A percentile compares a stretch with the other conserved stretches of the same genome.
Conservation (phyloP, 1,140 invertebrate species). For the Pseudomyrmex gracilis region DNA sequence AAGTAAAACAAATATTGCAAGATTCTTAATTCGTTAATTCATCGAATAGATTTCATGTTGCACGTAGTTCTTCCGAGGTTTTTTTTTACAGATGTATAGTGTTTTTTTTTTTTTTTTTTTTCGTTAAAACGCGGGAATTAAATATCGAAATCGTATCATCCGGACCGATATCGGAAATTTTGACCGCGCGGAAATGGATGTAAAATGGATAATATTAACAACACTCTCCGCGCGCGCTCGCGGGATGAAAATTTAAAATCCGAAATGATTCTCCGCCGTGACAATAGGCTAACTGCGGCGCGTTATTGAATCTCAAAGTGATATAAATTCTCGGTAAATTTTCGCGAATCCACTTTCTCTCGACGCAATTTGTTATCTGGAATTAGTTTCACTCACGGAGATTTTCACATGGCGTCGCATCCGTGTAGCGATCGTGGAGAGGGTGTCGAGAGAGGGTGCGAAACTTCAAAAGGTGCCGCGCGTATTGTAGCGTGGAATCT, state of each 20-base stretch:
- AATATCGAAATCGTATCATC: slow-evolving; percentile 53
- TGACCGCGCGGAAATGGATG: slow-evolving; percentile 41
- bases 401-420: slow-evolving; percentile 11
- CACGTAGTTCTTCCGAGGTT: neutral
- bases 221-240: neutral
- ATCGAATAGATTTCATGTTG: slow-evolving; percentile 28
- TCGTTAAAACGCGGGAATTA: slow-evolving; percentile 36
- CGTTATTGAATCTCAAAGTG: neutral
- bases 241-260: slow-evolving; percentile 23
- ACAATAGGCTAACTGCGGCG: neutral
- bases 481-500: slow-evolving; percentile 23
- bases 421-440: slow-evolving; percentile 9
- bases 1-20: slow-evolving; percentile 10
- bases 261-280: slow-evolving; percentile 13
- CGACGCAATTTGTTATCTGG: slow-evolving; percentile 21
- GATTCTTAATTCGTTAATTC: slow-evolving; percentile 44
- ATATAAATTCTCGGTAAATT: slow-evolving; percentile 19
- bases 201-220: slow-evolving; percentile 57
- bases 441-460: neutral
- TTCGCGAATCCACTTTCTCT: neutral
- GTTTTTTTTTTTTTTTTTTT: slow-evolving; percentile 4
- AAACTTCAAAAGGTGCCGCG: slow-evolving; percentile 20
- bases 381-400: neutral
- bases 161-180: slow-evolving; percentile 54
- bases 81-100: slow-evolving; percentile 12